phyloP scores from a whole-genome alignment of 2,797 vertebrate genomes.

The Phalanger gymnotis region DNA sequence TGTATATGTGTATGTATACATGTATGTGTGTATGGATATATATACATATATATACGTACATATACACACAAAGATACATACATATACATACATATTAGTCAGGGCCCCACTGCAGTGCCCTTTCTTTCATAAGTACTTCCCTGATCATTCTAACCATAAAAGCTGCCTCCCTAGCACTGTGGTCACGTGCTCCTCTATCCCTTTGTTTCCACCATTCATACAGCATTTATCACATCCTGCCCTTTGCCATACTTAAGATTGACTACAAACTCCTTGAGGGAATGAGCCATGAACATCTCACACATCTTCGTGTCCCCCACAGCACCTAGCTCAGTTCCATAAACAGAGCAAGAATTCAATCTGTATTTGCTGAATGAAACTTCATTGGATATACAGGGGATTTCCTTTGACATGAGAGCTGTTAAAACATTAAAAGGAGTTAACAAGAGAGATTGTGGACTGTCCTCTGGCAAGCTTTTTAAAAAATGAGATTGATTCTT shows the following conservation, averaged over 20 bases:
- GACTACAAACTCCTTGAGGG: not conserved
- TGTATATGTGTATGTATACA: not conserved
- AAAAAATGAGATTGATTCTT: slow-evolving; percentile 2
- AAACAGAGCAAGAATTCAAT: not conserved
- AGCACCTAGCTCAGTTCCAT: not conserved
- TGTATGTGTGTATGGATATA: not conserved
- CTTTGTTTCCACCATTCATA: not conserved
- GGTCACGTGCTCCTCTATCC: not conserved
- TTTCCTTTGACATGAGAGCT: slow-evolving; percentile 1
- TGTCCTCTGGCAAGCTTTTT: slow-evolving; percentile 4
- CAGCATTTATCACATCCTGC: not conserved
- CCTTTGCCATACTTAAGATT: not conserved
- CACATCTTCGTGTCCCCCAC: slow-evolving; percentile 26
- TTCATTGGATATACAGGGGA: slow-evolving; percentile 20
- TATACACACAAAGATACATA: too few relatives aligned
- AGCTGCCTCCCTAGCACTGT: not conserved
- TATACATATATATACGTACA: too few relatives aligned
- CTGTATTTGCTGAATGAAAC: slow-evolving; percentile 63
- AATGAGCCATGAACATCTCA: not conserved
- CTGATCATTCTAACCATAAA: not conserved
- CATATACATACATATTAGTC: too few relatives aligned
- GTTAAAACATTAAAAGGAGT: not conserved
- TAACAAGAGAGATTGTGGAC: not conserved
- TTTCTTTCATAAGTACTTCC: not conserved
- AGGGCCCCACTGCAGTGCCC: too few relatives aligned